phyloP scores from a whole-genome alignment of 2,888 invertebrate species.

The Machimus atricapillus region DNA sequence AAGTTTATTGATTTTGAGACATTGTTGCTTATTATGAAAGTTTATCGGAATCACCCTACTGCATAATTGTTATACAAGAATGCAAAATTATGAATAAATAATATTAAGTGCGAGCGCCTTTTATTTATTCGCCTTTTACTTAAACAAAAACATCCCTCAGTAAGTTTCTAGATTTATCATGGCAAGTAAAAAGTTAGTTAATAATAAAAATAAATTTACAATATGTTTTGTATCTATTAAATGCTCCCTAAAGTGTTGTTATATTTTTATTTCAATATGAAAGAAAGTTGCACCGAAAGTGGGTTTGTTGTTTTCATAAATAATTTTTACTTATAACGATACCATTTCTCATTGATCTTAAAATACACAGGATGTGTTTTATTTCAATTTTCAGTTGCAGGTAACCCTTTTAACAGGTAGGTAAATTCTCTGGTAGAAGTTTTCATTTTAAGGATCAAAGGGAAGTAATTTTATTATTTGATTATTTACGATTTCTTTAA shows the following conservation, averaged over 20 bases:
- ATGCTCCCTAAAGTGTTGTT: too few species aligned
- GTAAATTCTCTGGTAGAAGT: too few species aligned
- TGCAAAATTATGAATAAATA: constrained; percentile 13
- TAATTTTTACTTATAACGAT: too few species aligned
- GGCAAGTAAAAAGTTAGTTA: not conserved
- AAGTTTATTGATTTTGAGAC: constrained; percentile 39
- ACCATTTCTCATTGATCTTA: too few species aligned
- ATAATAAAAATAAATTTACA: not conserved
- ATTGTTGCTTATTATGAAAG: constrained; percentile 46
- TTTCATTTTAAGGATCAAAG: too few species aligned
- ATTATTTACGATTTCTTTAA: too few species aligned
- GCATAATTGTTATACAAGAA: constrained; percentile 37
- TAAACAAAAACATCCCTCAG: not conserved
- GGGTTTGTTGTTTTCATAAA: too few species aligned
- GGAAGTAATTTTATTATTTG: too few species aligned
- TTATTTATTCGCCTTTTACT: not conserved
- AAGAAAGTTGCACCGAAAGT: too few species aligned
- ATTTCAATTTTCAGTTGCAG: too few species aligned
- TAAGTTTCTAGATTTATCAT: not conserved
- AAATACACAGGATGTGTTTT: too few species aligned
- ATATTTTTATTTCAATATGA: not conserved
- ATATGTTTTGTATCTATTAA: not conserved
- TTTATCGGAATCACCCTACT: constrained; percentile 2
- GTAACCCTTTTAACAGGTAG: too few species aligned
- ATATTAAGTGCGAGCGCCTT: not conserved